Evolutionary conservation across 2,888 invertebrate genomes (phyloP), one percentile per base, ranked within the genome.

Genomic region (Chrysolina americana): DNA sequence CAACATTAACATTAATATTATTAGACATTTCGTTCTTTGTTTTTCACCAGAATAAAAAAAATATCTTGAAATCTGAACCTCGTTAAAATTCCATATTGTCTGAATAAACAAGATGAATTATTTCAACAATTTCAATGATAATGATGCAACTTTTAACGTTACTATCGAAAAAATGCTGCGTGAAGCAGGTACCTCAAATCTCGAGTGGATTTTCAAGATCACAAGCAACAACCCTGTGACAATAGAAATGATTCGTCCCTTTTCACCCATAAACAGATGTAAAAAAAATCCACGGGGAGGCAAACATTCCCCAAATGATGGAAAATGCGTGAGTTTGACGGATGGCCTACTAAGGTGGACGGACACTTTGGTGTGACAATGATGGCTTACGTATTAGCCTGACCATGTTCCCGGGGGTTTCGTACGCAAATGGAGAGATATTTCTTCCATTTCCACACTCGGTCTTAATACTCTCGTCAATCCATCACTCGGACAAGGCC

Each of bases 341-440:
- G 84, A 85, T 84, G 83, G 80, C 79, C 80, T 59, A 76, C 76
- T 74, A 74, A 78, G 77, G 82, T 82, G 81, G 81, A 82, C 80
- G 83, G 82, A 83, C 74, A 62, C 53, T 41, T 69, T 83, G 80
- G 81, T 83, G 81, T 84, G 86, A 85, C 86, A 86, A 83, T 86
- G 85, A 86, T 84, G 84, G 84, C 85, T 85, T 83, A 84, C 83
- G 83, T 85, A 85, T 85, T 86, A 86, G 85, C 78, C 84, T 80
- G 80, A 80, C 82, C 79, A 78, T 71, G 81, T 83, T 83, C 84
- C 84, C 76, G 80, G 82, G 81, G 81, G 81, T 74, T 74, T 80
- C 81, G 81, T 85, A 85, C 85, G 85, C 85, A 87, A 86, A 86
- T 87, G 86, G 86, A 85, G 84, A 83, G 86, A 87, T 86, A 85